Evolutionary conservation across 2,797 vertebrate species (phyloP), one percentile per base, ranked within the genome.

Genomic region (Lateolabrax maculatus): DNA sequence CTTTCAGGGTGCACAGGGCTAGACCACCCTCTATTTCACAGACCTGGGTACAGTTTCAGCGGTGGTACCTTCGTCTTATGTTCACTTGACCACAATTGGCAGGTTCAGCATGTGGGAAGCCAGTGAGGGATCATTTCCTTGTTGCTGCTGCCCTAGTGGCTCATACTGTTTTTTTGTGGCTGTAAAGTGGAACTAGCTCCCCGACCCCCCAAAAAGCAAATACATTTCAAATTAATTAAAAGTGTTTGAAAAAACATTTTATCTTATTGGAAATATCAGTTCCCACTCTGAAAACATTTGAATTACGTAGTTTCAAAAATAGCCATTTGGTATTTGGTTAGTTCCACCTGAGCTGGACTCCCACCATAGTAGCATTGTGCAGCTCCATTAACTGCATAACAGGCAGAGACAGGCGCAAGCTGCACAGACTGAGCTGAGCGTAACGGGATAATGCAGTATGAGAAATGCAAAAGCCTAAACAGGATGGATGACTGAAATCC

Each of bases 401-500:
- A 72, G 75, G 62, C 44, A 67, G 43, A 74, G 73, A 65, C 46
- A 68, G 55, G 75, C 18, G 70, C 63, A 68, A 70, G 66, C 72
- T 83, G 79, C 74, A 71, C 44, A 19, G 49, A 81, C 74, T 23
- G 58, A 75, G 75, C 46, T 51, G 36, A 68, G 48, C 46, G 44
- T 84, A 85, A 89, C 84, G 62, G 57, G 67, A 90, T 86, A 65
- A 84, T 83, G 79, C 61, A 70, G 73, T 55, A 82, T 65, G 39
- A 85, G 83, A 83, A 82, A 84, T 6, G 25, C 69, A 68, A 70
- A 77, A 69, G 70, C 70, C 74, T 58, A 68, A 83, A 82, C 64
- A 57, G 67, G 64, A 83, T 80, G 75, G 78, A 89, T 70, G 81
- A 86, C 62, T 76, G 73, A 81, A 86, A 87, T 29, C 21, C 49